These are phyloP conservation scores for Aspidoscelis tigris DNA, from an alignment of 2,113 vertebrate genomes.

Conservation along the genomic window DNA sequence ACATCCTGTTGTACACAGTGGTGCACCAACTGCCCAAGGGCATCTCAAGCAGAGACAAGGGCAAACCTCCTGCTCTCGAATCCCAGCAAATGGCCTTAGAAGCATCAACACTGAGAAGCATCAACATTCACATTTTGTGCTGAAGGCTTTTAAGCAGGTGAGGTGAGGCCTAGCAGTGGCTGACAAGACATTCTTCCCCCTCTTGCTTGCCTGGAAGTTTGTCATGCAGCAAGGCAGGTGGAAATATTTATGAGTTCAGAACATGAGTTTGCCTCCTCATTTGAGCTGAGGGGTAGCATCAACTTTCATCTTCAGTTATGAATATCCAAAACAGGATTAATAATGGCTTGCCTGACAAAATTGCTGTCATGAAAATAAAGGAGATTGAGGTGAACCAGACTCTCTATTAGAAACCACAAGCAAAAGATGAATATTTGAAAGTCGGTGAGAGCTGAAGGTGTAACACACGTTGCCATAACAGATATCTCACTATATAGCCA, in stretches of 20 bases:
- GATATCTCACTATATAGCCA: neutral
- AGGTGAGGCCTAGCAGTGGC: neutral
- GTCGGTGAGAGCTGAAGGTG: neutral
- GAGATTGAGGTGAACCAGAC: too few relatives aligned
- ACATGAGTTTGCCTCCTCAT: neutral
- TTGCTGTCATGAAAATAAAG: neutral
- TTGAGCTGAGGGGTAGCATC: neutral
- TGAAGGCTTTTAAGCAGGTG: neutral
- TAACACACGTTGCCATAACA: neutral
- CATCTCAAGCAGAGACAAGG: too few relatives aligned
- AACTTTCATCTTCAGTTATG: neutral
- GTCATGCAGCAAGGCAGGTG: too few relatives aligned
- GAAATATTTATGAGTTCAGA: neutral
- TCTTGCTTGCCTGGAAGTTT: neutral
- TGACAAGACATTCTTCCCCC: neutral
- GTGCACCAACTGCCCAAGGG: too few relatives aligned
- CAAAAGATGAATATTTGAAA: neutral
- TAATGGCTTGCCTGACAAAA: neutral
- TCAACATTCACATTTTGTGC: neutral
- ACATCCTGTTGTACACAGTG: too few relatives aligned
- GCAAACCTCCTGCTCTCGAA: too few relatives aligned
- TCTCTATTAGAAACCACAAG: neutral
- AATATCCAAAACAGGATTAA: neutral
- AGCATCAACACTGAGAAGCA: too few relatives aligned
- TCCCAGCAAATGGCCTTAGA: too few relatives aligned